phyloP scores from a whole-genome alignment of 2,113 vertebrate genomes.

The Cyprinodon brontotheroides region DNA sequence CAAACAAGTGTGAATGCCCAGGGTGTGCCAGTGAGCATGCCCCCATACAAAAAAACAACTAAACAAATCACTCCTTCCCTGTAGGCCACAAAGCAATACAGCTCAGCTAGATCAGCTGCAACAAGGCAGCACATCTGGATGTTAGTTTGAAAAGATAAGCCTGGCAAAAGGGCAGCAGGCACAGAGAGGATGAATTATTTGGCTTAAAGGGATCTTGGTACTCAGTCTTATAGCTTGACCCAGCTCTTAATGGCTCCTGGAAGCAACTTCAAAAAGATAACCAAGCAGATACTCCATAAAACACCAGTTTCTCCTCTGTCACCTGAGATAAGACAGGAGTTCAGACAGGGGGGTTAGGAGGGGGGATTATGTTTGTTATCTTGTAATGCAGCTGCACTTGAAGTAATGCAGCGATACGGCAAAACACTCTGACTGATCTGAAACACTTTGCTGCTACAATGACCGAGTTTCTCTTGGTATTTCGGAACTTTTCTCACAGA shows the following conservation, averaged over 20 bases:
- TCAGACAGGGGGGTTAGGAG: conserved; percentile 37
- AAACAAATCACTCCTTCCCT: conserved; percentile 61
- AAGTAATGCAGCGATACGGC: conserved; percentile 29
- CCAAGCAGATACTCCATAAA: conserved; percentile 51
- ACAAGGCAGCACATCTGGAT: conserved; percentile 66
- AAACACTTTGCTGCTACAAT: conserved; percentile 22
- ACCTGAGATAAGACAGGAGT: conserved; percentile 50
- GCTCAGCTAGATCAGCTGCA: conserved; percentile 46
- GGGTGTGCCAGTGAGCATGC: conserved; percentile 59
- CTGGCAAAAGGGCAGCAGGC: conserved; percentile 51
- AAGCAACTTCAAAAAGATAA: conserved; percentile 67
- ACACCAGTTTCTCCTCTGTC: conserved; percentile 29
- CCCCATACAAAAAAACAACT: conserved; percentile 70
- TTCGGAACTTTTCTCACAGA: conserved; percentile 14
- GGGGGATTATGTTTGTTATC: conserved; percentile 53
- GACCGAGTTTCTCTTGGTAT: conserved; percentile 1
- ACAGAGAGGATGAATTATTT: conserved; percentile 59
- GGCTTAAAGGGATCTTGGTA: conserved; percentile 47
- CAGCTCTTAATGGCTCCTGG: conserved; percentile 43
- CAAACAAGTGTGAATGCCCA: background rate
- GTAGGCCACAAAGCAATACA: conserved; percentile 47
- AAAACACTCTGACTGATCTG: conserved; percentile 23
- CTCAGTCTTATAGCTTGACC: conserved; percentile 30
- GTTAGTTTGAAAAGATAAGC: conserved; percentile 64
- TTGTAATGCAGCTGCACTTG: conserved; percentile 51